phyloP scores from a whole-genome alignment of 2,888 invertebrate genomes.

The Melanophora roralis region DNA sequence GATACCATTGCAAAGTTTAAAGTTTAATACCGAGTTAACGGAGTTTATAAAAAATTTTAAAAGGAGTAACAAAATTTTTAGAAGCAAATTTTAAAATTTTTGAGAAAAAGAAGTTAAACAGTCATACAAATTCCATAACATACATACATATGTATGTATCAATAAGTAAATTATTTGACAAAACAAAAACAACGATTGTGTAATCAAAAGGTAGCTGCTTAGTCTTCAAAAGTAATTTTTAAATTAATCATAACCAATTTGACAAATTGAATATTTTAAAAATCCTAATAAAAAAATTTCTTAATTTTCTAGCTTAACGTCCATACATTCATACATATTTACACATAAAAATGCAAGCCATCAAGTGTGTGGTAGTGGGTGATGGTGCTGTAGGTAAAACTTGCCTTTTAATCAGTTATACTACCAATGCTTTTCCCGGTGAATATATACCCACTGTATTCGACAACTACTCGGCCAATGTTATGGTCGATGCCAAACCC shows the following conservation, averaged over 20 bases:
- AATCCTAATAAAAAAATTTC: no score
- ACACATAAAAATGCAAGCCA: conserved; percentile 74
- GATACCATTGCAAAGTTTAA: conserved; percentile 56
- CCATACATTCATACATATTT: no score
- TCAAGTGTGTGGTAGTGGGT: conserved; percentile 76
- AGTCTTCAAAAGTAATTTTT: not conserved
- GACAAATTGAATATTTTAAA: no score
- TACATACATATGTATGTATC: conserved; percentile 14
- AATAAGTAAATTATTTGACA: conserved; percentile 10
- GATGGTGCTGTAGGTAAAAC: conserved; percentile 76
- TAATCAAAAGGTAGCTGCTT: conserved; percentile 52
- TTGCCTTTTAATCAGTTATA: conserved; percentile 75
- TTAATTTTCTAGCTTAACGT: no score
- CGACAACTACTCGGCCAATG: conserved; percentile 75
- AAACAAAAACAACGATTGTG: conserved; percentile 34
- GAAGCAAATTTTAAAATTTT: not conserved
- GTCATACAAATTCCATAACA: not conserved
- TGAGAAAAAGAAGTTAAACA: not conserved
- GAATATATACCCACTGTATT: conserved; percentile 76
- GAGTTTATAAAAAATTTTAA: not conserved
- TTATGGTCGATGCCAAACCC: conserved; percentile 76
- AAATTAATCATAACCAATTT: not conserved
- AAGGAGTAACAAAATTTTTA: not conserved
- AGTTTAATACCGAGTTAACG: conserved; percentile 54
- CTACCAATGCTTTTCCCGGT: conserved; percentile 75